phyloP scores from a whole-genome alignment of 2,797 vertebrate species.

The Lerista edwardsae region DNA sequence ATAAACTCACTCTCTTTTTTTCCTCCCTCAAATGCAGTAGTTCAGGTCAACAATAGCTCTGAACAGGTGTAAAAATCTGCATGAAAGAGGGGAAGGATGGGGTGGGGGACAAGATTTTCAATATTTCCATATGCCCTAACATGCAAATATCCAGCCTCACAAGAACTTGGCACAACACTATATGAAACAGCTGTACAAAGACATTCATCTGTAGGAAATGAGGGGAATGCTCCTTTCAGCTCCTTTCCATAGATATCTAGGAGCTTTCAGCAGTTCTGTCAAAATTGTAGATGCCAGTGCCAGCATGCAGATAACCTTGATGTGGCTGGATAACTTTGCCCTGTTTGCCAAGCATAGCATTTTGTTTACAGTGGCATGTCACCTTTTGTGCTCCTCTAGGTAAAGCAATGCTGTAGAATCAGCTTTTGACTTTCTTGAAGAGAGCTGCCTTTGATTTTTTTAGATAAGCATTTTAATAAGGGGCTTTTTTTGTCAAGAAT shows the following conservation, averaged over 20 bases:
- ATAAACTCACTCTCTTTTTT: too few species aligned
- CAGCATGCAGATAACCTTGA: background rate
- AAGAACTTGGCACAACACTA: background rate
- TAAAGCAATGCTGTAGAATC: background rate
- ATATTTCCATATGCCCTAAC: background rate
- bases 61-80: background rate
- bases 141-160: background rate
- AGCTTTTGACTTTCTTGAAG: background rate
- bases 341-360: background rate
- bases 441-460: background rate
- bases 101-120: background rate
- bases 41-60: background rate
- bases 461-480: background rate
- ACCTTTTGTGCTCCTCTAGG: background rate
- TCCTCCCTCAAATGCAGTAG: background rate
- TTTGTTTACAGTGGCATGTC: background rate
- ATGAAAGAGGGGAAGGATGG: too few species aligned
- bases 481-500: background rate
- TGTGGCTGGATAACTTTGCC: background rate
- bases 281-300: background rate
- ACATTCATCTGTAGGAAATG: background rate
- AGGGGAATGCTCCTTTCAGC: background rate
- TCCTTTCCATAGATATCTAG: background rate
- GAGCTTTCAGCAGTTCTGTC: background rate
- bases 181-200: background rate